Evolutionary conservation across 1,140 invertebrate species (phyloP).

Genomic region (Rhyacophila brunnea): DNA sequence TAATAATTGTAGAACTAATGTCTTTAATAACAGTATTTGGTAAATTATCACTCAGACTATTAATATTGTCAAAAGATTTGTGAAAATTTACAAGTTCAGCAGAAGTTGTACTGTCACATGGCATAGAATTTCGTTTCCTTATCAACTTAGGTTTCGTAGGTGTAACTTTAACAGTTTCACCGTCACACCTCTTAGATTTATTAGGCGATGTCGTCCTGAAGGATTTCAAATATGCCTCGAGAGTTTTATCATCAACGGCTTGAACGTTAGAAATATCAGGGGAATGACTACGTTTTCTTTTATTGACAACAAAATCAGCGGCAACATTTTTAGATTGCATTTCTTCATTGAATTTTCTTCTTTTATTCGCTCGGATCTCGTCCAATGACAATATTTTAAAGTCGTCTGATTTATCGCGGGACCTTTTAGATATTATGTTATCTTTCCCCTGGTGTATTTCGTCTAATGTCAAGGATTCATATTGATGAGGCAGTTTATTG

Average conservation of each 20-base stretch:
- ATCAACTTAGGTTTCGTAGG: slow-evolving; percentile 18
- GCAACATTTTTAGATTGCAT: not conserved
- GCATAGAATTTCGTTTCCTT: not conserved
- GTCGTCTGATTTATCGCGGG: slow-evolving; percentile 7
- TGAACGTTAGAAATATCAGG: slow-evolving; percentile 5
- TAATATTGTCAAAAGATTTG: too few species aligned
- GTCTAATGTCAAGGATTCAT: slow-evolving; percentile 29
- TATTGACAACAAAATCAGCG: not conserved
- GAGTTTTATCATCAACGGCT: slow-evolving; percentile 20
- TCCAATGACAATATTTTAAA: slow-evolving; percentile 30
- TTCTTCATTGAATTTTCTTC: slow-evolving; percentile 10
- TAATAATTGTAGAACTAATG: too few species aligned
- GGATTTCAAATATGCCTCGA: slow-evolving; percentile 22
- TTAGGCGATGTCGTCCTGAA: slow-evolving; percentile 8
- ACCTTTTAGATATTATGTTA: slow-evolving; percentile 12
- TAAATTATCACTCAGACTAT: not conserved
- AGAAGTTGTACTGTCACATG: not conserved
- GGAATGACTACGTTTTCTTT: not conserved
- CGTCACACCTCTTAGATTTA: slow-evolving; percentile 5
- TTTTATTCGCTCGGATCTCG: slow-evolving; percentile 25
- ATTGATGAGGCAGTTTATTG: slow-evolving; percentile 13
- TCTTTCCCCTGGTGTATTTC: slow-evolving; percentile 16
- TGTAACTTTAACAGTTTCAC: not conserved
- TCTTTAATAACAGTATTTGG: not conserved
- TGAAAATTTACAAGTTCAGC: too few species aligned